These are phyloP conservation scores for Morus bassanus DNA, from an alignment of 2,797 vertebrate species.

Conservation along the genomic window DNA sequence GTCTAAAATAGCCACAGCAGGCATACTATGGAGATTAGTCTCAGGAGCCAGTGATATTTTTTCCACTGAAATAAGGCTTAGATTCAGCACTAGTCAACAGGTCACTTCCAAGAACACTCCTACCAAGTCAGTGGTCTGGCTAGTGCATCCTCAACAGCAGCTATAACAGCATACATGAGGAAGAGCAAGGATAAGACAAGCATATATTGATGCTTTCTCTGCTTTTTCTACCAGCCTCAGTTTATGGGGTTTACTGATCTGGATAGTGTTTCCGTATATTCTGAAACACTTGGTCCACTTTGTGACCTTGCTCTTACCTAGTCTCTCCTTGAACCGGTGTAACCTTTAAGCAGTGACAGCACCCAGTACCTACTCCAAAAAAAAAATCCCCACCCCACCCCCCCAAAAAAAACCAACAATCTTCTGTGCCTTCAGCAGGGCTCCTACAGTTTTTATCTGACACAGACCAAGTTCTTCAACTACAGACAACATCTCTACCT, in stretches of 20 bases:
- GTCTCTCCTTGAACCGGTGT: not conserved
- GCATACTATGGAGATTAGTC: not conserved
- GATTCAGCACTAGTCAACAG: not conserved
- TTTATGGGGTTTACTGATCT: not conserved
- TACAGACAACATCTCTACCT: not conserved
- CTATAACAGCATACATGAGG: fast-evolving
- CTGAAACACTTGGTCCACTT: not conserved
- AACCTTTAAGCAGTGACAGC: not conserved
- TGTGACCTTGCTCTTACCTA: not conserved
- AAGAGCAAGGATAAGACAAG: not conserved
- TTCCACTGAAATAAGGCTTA: not conserved
- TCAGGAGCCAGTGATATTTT: not conserved
- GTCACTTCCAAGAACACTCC: not conserved
- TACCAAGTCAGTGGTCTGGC: not conserved
- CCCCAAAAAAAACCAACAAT: no score
- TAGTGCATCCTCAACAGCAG: not conserved
- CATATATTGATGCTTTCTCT: not conserved
- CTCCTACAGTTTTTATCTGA: not conserved
- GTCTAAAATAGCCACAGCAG: not conserved
- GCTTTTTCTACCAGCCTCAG: not conserved
- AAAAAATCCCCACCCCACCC: not conserved
- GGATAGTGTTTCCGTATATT: not conserved
- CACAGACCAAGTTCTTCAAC: not conserved
- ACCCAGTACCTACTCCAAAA: not conserved
- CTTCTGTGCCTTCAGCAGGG: not conserved